Percentiles rank a stretch among this genome's conserved stretches.
These are phyloP conservation scores for Laterallus jamaicensis DNA, from an alignment of 2,113 vertebrate species.

Conservation along the genomic window DNA sequence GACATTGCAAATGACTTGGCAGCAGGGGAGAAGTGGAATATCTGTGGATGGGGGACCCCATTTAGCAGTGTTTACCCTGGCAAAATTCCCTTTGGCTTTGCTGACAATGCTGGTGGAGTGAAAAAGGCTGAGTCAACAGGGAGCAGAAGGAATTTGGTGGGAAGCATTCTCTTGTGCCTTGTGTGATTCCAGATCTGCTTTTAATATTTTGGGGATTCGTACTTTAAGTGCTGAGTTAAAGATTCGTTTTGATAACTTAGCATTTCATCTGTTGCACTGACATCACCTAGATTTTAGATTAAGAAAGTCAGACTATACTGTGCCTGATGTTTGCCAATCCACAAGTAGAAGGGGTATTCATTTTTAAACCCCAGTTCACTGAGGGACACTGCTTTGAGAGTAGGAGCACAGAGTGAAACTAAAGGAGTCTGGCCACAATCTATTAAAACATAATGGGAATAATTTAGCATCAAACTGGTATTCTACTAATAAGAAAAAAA, in stretches of 20 bases:
- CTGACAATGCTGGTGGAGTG: background rate
- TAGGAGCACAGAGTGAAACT: background rate
- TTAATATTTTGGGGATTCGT: background rate
- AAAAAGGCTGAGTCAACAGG: background rate
- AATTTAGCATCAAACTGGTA: background rate
- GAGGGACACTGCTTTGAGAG: background rate
- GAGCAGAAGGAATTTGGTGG: conserved; percentile 2
- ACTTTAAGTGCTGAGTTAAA: background rate
- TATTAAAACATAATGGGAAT: background rate
- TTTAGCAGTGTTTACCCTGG: conserved; percentile 55
- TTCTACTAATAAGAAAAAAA: background rate
- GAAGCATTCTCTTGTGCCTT: conserved; percentile 17
- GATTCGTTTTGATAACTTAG: background rate
- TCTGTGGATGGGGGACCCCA: background rate
- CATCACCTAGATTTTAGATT: background rate
- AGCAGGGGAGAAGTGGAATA: background rate
- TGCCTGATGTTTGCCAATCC: background rate
- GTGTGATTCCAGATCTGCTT: conserved; percentile 18
- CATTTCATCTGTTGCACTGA: background rate
- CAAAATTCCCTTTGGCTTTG: conserved; percentile 41
- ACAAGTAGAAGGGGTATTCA: background rate
- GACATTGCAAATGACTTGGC: background rate
- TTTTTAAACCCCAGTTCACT: background rate
- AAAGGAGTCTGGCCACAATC: background rate
- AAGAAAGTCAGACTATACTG: background rate